Evolutionary conservation across 1,140 invertebrate genomes (phyloP).

Genomic region (Apis florea): DNA sequence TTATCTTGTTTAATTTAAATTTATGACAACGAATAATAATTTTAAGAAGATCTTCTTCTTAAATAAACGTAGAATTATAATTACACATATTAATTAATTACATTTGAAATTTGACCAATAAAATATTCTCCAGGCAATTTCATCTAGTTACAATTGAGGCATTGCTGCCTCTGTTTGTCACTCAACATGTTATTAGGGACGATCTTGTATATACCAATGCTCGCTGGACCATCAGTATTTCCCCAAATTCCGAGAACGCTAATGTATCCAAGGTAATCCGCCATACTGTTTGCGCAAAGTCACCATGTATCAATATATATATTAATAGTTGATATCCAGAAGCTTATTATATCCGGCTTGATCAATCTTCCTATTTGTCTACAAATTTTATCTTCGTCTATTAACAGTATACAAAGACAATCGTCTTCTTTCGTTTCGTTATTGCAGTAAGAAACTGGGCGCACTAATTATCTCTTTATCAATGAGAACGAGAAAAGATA

Average conservation of each 20-base stretch:
- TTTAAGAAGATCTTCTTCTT: too few relatives aligned
- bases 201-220: constrained; percentile 1
- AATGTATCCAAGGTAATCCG: background rate
- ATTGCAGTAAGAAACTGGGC: too few relatives aligned
- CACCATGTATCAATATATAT: constrained; percentile 15
- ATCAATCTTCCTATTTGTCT: constrained; percentile 16
- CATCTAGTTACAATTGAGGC: background rate
- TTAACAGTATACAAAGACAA: too few relatives aligned
- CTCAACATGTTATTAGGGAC: constrained; percentile 9
- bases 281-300: constrained; percentile 30
- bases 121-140: background rate
- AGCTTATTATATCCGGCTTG: background rate
- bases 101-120: background rate
- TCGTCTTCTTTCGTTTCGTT: too few relatives aligned
- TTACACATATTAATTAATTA: too few relatives aligned
- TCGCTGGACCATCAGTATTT: constrained; percentile 17
- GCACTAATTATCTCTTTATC: too few relatives aligned
- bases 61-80: too few relatives aligned
- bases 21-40: too few relatives aligned
- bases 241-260: constrained; percentile 1
- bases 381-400: too few relatives aligned
- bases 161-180: constrained; percentile 21
- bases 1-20: too few relatives aligned
- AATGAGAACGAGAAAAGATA: too few relatives aligned
- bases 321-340: constrained; percentile 6